Conservation (phyloP, 2,113 vertebrate genomes). For the Piaya cayana region DNA sequence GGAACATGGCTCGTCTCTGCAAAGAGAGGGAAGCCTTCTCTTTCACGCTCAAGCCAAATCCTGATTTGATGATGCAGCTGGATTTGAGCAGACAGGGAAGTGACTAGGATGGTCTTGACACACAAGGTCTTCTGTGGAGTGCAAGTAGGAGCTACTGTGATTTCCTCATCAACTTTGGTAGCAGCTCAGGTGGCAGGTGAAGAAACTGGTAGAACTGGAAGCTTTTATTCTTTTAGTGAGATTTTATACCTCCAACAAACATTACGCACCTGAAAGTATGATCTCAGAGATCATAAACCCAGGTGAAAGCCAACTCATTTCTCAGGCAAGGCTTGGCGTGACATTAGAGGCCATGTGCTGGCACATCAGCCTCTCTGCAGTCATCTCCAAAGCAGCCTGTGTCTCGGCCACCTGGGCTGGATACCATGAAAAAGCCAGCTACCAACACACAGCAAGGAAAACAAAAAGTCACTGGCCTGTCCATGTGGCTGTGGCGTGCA, state of each 20-base stretch:
- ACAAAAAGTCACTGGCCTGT: not conserved
- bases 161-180: constrained; percentile 14
- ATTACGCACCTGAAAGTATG: not conserved
- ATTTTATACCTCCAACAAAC: not conserved
- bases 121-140: not conserved
- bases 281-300: not conserved
- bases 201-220: not conserved
- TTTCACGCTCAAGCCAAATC: not conserved
- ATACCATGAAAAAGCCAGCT: not conserved
- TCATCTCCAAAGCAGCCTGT: not conserved
- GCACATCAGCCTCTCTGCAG: not conserved
- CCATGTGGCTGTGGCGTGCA: not conserved
- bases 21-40: not conserved
- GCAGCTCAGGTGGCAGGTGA: rapidly evolving
- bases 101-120: not conserved
- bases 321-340: not conserved
- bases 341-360: not conserved
- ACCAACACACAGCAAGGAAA: not conserved
- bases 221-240: constrained; percentile 1
- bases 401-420: not conserved
- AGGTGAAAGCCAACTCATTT: not conserved
- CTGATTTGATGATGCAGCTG: not conserved
- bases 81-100: not conserved
- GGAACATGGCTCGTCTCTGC: not conserved
- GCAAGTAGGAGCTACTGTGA: not conserved